Base-by-base conservation (phyloP, 2,113 vertebrate genomes). In the Petromus typicus region DNA sequence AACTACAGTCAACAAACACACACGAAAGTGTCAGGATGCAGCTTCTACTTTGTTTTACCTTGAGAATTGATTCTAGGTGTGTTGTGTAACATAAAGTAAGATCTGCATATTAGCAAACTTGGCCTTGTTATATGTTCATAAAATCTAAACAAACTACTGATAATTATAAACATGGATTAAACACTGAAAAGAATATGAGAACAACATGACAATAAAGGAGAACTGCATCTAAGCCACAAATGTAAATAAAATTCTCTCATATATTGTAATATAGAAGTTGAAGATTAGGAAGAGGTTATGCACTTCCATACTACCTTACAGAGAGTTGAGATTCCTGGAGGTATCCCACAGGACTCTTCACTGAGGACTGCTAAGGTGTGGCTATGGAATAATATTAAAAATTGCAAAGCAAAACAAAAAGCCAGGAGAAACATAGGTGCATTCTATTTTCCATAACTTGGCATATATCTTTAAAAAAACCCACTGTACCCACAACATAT, bases 1-100 rank as follows among this genome's bases (percentile, higher is more conserved):
- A 57, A 69, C 56, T 45, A 93, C 71, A 91, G 75, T 97, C 85
- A 95, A 96, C 94, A 97, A 98, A 97, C 91, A 93, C 56, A 95
- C 71, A 66, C 16, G 81, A 83, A 97, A 91, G 90, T 93, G 45
- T 95, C 96, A 97, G 61, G 12, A 54, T 37, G 2, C 11, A 79
- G 23, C 5, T 78, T 90, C 56, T 57, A 32, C 71, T 89, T 96
- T 20, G 10, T 43, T 91, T 96, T 54, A 27, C 34, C 7, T 85
- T 85, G 56, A 89, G 20, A 51, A 90, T 27, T n/a, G 25, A 12
- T 76, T 90, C 56, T 88, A 14, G 22, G 93, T 64, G 67, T 92
- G 9, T 51, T 66, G n/a, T 73, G 32, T 85, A 78, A 82, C 18
- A 40, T 13, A 73, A 61, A 45, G n/a, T 93, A 40, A 37, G 17